Base-by-base conservation (phyloP, 2,797 vertebrate species). In the Ctenopoma kingsleyae region DNA sequence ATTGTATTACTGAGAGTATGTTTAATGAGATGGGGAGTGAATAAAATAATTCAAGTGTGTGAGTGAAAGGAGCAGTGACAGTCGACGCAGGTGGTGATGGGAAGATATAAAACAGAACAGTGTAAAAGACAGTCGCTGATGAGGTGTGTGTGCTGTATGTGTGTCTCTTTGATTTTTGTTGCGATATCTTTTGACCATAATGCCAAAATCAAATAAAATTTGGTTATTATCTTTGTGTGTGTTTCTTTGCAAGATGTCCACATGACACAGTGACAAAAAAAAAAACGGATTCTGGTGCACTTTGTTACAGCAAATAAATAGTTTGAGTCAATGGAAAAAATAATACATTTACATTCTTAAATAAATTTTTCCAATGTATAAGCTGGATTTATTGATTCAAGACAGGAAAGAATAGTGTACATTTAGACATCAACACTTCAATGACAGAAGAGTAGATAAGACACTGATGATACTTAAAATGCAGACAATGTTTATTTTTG, bases 141-240 rank as follows among this genome's bases (percentile, higher is more conserved):
- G 55, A 78, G 57, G 46, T 78, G 68, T 54, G 58, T 82, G 71
- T 19, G 13, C 50, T 16, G 70, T 87, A 50, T 76, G 73, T 81
- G 47, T 84, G 47, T 81, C 40, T 55, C 67, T 88, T 85, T 81
- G 59, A 88, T 71, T 89, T 44, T 85, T 80, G 58, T 87, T 88
- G 78, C 82, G 55, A 84, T 73, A 89, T 87, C 76, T 87, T 90
- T 89, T 87, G 86, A 87, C 62, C 77, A 63, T 67, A 67, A 85
- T 77, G 76, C 83, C 85, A 87, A 89, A 87, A 85, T 88, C 50
- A 81, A 93, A 90, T 92, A 92, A 93, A 93, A 73, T 82, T 93
- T 92, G 83, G 73, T 90, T 90, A 86, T 85, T 67, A 82, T 67
- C 44, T 71, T 83, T 85, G 67, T 27, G 52, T 60, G 27, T 38